A percentile compares a stretch with the other conserved stretches of the same genome.
These are phyloP conservation scores for Oryzias sinensis DNA, from an alignment of 2,797 vertebrate genomes.

Conservation along the genomic window DNA sequence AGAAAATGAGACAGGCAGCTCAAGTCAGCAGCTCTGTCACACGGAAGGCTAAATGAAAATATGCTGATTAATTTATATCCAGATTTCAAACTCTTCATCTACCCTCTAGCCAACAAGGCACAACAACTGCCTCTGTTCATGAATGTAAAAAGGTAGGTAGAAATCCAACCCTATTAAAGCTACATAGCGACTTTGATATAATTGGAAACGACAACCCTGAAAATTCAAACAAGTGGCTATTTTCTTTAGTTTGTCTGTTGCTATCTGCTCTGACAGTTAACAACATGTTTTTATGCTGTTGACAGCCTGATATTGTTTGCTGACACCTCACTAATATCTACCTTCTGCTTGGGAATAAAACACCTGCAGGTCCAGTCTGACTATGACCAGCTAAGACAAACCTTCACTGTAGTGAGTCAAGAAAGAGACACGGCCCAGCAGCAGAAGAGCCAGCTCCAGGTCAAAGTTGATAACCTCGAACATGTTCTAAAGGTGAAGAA, in stretches of 20 bases:
- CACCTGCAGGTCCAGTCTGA: slow-evolving; percentile 81
- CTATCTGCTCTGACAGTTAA: not conserved
- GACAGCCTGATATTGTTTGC: slow-evolving; percentile 7
- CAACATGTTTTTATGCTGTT: slow-evolving; percentile 2
- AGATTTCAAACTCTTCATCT: slow-evolving; percentile 56
- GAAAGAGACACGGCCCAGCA: slow-evolving; percentile 80
- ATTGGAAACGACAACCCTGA: no score
- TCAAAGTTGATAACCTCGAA: slow-evolving; percentile 92
- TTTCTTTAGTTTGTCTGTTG: not conserved
- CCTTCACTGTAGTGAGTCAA: slow-evolving; percentile 77
- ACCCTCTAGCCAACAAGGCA: slow-evolving; percentile 28
- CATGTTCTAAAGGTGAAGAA: slow-evolving; percentile 89
- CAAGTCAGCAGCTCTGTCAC: slow-evolving; percentile 60
- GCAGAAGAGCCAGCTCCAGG: slow-evolving; percentile 83
- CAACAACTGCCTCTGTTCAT: slow-evolving; percentile 35
- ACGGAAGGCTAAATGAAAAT: slow-evolving; percentile 55
- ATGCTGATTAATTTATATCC: slow-evolving; percentile 61
- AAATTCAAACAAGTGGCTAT: no score
- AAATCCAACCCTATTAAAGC: slow-evolving; percentile 41
- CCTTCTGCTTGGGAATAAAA: slow-evolving; percentile 1
- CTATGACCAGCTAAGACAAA: slow-evolving; percentile 80
- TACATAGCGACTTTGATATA: not conserved
- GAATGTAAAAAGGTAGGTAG: slow-evolving; percentile 36
- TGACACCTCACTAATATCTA: not conserved
- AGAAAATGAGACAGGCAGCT: slow-evolving; percentile 33